Percentiles rank a stretch among this genome's conserved stretches.
Evolutionary conservation across 2,113 vertebrate species (phyloP).

Genomic region (Pyrgilauda ruficollis): DNA sequence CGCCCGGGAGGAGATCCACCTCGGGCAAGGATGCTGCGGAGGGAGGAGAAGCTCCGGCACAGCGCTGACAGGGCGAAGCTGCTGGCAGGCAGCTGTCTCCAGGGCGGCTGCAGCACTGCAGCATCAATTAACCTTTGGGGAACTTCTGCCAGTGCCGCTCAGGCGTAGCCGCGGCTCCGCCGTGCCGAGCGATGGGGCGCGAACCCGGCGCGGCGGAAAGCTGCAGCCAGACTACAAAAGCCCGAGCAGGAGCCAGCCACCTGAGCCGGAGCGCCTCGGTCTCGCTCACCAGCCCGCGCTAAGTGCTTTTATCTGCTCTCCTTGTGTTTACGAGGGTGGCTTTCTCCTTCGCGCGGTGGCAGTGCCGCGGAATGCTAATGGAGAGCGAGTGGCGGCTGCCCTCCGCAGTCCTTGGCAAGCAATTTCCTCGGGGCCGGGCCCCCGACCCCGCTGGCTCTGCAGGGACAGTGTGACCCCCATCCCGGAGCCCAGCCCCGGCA

Average conservation of each 20-base stretch:
- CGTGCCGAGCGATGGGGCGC: background rate
- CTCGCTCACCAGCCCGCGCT: background rate
- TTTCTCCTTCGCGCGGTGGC: background rate
- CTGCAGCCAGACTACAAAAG: background rate
- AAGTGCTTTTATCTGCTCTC: constrained; percentile 55
- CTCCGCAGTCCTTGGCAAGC: constrained; percentile 36
- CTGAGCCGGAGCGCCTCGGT: constrained; percentile 14
- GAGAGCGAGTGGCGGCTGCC: background rate
- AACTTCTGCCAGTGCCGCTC: constrained; percentile 27
- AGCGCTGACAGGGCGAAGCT: constrained; percentile 5
- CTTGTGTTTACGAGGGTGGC: constrained; percentile 32
- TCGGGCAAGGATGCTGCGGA: background rate
- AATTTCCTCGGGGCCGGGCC: background rate
- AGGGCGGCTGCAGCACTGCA: constrained; percentile 55
- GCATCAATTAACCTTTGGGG: constrained; percentile 66
- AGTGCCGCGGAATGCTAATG: constrained; percentile 38
- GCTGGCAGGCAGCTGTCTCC: constrained; percentile 50
- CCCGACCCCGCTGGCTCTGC: background rate
- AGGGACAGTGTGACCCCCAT: background rate
- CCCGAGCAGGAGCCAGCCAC: constrained; percentile 4
- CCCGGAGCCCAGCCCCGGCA: background rate
- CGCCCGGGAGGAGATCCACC: background rate
- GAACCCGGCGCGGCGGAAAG: background rate
- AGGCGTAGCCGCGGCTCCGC: background rate
- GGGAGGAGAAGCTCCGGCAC: background rate